phyloP scores from a whole-genome alignment of 2,888 invertebrate species.

The Elaeidobius kamerunicus region DNA sequence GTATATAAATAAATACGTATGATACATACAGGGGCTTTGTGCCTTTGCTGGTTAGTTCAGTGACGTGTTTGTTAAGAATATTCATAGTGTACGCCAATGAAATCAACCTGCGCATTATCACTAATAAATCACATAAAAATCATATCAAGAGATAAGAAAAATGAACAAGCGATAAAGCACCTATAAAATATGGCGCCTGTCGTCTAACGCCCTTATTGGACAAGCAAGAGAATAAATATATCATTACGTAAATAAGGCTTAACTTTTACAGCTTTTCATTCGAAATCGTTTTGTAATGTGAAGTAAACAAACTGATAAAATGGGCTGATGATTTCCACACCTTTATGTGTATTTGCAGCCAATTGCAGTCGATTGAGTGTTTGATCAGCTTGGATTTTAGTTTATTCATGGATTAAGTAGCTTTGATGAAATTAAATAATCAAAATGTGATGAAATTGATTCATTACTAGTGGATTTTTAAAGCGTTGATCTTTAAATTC shows the following conservation, averaged over 20 bases:
- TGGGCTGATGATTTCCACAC: conserved; percentile 25
- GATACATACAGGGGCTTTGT: conserved; percentile 3
- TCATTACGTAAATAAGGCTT: conserved; percentile 31
- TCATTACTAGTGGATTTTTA: too few species aligned
- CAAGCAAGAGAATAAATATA: conserved; percentile 30
- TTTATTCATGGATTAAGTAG: too few species aligned
- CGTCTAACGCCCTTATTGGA: conserved; percentile 29
- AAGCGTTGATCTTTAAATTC: too few species aligned
- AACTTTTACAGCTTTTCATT: conserved; percentile 27
- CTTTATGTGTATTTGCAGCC: conserved; percentile 27
- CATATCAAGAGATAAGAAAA: conserved; percentile 21
- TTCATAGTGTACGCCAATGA: not conserved
- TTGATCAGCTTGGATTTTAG: too few species aligned
- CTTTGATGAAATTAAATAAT: too few species aligned
- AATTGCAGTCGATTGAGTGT: too few species aligned
- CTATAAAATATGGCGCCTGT: conserved; percentile 32
- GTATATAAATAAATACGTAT: conserved; percentile 14
- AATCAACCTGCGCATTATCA: not conserved
- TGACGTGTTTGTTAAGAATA: conserved; percentile 1
- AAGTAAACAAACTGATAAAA: conserved; percentile 27
- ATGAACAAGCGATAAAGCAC: conserved; percentile 18
- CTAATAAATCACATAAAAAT: conserved; percentile 26
- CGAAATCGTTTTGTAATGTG: conserved; percentile 29
- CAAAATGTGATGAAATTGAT: too few species aligned
- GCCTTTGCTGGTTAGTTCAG: too few species aligned